phyloP scores from a whole-genome alignment of 2,888 invertebrate species.

The Anthrax anthrax region DNA sequence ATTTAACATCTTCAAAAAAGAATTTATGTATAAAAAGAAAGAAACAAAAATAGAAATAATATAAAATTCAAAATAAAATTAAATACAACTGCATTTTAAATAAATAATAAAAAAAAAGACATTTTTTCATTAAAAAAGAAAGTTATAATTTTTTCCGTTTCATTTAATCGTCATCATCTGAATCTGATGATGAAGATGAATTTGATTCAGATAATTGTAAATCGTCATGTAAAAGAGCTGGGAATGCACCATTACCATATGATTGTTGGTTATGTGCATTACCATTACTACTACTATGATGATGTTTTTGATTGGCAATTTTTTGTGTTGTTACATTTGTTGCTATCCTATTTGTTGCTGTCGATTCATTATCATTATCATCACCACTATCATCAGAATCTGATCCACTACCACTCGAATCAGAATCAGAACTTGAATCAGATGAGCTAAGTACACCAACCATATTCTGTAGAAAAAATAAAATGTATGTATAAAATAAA shows the following conservation, averaged over 20 bases:
- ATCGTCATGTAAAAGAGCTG: slow-evolving; percentile 63
- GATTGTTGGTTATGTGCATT: slow-evolving; percentile 9
- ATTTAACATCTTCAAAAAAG: no score
- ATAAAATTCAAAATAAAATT: no score
- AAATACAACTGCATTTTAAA: no score
- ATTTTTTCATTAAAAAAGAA: background rate
- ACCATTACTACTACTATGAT: slow-evolving; percentile 1
- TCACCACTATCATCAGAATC: slow-evolving; percentile 25
- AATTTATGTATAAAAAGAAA: no score
- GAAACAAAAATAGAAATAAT: no score
- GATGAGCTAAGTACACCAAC: slow-evolving; percentile 31
- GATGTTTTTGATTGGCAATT: background rate
- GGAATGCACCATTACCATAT: slow-evolving; percentile 34
- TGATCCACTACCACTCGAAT: slow-evolving; percentile 31
- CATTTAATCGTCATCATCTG: background rate
- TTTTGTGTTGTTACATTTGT: slow-evolving; percentile 14
- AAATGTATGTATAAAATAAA: background rate
- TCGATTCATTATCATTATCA: background rate
- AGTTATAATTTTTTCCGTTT: no score
- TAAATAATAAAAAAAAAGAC: no score
- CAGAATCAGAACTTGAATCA: slow-evolving; percentile 32
- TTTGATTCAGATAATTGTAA: slow-evolving; percentile 76
- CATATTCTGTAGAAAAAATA: background rate
- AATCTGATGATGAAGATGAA: slow-evolving; percentile 59
- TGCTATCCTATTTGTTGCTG: slow-evolving; percentile 9